Conservation (phyloP, 2,113 vertebrate species). For the Leucoraja erinaceus region DNA sequence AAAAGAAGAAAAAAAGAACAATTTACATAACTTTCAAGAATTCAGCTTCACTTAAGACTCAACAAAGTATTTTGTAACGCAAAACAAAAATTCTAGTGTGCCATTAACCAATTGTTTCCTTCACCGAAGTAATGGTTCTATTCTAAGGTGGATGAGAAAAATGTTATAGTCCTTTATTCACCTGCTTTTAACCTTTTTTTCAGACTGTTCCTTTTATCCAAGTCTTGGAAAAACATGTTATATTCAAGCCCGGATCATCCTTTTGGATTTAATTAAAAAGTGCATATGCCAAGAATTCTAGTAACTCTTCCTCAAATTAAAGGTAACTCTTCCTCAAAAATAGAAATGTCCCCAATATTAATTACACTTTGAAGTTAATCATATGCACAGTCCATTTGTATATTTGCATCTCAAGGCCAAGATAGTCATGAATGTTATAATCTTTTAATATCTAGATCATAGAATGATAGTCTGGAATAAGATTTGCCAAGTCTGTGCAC, state of each 20-base stretch:
- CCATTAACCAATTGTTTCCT: background rate
- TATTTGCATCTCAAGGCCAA: background rate
- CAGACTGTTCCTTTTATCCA: background rate
- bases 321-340: background rate
- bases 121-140: background rate
- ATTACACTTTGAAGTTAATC: background rate
- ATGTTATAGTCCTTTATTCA: background rate
- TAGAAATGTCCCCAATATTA: background rate
- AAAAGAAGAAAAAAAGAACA: background rate
- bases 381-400: background rate
- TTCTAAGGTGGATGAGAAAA: background rate
- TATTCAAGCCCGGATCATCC: background rate
- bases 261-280: background rate
- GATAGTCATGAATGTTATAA: background rate
- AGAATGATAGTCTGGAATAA: too few species aligned
- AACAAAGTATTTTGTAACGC: background rate
- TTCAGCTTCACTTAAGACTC: too few species aligned
- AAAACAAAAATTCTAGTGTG: background rate
- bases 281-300: background rate
- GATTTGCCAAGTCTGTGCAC: too few species aligned
- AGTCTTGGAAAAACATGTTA: background rate
- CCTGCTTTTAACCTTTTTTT: background rate
- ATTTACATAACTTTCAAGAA: background rate
- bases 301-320: background rate
- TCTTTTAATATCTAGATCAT: background rate